Conservation (phyloP, 2,797 vertebrate species). For the Cygnus olor region DNA sequence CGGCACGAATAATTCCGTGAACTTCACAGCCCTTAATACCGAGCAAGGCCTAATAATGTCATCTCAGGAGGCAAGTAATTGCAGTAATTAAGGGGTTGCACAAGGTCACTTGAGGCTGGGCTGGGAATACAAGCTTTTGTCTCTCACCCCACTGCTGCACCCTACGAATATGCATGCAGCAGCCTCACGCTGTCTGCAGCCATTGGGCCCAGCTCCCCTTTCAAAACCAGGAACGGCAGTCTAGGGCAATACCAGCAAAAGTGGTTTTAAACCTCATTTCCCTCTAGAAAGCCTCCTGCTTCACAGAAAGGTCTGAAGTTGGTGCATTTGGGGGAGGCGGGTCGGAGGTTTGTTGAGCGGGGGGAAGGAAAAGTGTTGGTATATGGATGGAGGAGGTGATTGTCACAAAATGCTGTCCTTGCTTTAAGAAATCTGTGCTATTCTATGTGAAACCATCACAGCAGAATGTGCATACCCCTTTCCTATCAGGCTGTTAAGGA, state of each 20-base stretch:
- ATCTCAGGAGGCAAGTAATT: slow-evolving; percentile 75
- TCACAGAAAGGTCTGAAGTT: not conserved
- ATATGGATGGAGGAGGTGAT: not conserved
- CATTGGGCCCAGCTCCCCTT: not conserved
- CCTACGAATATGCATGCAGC: not conserved
- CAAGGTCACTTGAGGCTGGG: slow-evolving; percentile 69
- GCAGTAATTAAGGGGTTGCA: slow-evolving; percentile 75
- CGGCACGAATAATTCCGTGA: slow-evolving; percentile 58
- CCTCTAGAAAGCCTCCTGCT: not conserved
- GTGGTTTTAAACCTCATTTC: not conserved
- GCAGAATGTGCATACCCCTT: not conserved
- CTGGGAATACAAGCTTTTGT: slow-evolving; percentile 70
- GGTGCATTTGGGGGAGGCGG: rapidly evolving
- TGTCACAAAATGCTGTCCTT: not conserved
- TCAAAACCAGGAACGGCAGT: not conserved
- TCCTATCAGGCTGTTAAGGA: not conserved
- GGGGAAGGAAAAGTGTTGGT: rapidly evolving
- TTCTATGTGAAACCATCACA: not conserved
- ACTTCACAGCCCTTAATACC: slow-evolving; percentile 68
- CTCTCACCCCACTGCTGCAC: not conserved
- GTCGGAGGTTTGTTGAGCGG: not conserved
- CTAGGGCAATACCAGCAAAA: not conserved
- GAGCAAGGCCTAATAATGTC: slow-evolving; percentile 65
- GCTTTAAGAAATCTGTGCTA: not conserved
- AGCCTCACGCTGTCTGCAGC: not conserved